Percentiles rank a stretch among this genome's conserved stretches.
Evolutionary conservation across 2,113 vertebrate species (phyloP).

Genomic region (Toxostoma redivivum): DNA sequence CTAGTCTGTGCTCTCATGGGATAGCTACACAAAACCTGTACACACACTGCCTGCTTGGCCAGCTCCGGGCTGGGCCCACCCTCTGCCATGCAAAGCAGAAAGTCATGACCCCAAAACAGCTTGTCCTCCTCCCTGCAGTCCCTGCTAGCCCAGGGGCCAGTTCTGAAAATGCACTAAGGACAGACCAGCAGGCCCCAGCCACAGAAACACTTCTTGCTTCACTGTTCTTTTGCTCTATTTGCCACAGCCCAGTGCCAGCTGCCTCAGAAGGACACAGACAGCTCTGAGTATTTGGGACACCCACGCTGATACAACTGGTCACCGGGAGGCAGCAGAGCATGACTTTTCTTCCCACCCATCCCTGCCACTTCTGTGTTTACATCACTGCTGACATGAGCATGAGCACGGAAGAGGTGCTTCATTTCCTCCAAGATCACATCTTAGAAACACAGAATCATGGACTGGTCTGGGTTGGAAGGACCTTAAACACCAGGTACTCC

Average conservation of each 20-base stretch:
- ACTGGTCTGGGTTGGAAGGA: background rate
- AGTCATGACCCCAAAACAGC: background rate
- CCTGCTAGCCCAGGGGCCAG: accelerated
- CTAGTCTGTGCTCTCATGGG: background rate
- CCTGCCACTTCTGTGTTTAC: background rate
- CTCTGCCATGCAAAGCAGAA: no score
- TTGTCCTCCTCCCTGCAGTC: background rate
- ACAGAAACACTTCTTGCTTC: background rate
- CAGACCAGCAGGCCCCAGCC: background rate
- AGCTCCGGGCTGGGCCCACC: background rate
- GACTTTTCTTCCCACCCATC: background rate
- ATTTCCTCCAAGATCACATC: background rate
- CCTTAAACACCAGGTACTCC: background rate
- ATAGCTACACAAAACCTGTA: background rate
- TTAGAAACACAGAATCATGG: background rate
- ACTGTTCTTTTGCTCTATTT: background rate
- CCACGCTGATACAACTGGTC: background rate
- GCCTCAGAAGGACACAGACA: background rate
- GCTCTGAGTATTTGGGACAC: accelerated
- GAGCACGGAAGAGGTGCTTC: background rate
- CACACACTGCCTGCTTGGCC: background rate
- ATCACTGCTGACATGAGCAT: accelerated
- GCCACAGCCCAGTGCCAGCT: accelerated
- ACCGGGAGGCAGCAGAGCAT: background rate
- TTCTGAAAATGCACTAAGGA: background rate